Percentiles rank a stretch among this genome's conserved stretches.
Conservation (phyloP, 1,140 invertebrate species). For the Lanistes nyassanus region DNA sequence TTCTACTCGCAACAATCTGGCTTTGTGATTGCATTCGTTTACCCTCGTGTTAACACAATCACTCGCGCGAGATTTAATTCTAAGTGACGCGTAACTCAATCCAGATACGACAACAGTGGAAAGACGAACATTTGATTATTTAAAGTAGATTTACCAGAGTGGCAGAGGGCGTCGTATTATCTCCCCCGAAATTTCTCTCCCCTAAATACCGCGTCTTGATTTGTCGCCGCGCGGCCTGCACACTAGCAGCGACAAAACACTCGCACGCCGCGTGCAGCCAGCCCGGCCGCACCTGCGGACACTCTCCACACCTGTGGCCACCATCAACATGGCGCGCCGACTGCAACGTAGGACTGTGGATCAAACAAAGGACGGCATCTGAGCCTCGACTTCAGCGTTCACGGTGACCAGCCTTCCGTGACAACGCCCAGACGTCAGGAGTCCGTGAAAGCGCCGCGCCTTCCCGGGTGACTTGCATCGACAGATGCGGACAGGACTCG, state of each 20-base stretch:
- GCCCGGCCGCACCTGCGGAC: neutral
- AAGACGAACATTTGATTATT: constrained; percentile 9
- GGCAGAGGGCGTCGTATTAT: constrained; percentile 4
- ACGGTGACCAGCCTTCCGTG: neutral
- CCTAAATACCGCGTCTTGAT: constrained; percentile 1
- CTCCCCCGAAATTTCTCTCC: constrained; percentile 5
- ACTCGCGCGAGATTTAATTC: neutral
- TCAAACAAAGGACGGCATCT: too few relatives aligned
- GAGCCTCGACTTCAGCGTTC: neutral
- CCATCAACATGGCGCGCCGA: too few relatives aligned
- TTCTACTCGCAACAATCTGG: too few relatives aligned
- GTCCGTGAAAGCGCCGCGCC: neutral
- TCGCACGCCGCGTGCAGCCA: neutral
- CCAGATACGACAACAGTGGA: constrained; percentile 9
- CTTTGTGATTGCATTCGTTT: too few relatives aligned
- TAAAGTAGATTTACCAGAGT: neutral
- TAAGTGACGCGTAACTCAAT: constrained; percentile 9
- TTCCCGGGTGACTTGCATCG: too few relatives aligned
- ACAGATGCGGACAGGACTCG: too few relatives aligned
- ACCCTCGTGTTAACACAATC: too few relatives aligned
- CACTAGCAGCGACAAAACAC: neutral
- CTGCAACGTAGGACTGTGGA: too few relatives aligned
- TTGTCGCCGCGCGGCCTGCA: constrained; percentile 3
- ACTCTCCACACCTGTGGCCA: neutral
- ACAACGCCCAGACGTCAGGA: neutral